Conservation (phyloP, 64 coral and sea anemone genomes). For the Dendrophyllia cribrosa region DNA sequence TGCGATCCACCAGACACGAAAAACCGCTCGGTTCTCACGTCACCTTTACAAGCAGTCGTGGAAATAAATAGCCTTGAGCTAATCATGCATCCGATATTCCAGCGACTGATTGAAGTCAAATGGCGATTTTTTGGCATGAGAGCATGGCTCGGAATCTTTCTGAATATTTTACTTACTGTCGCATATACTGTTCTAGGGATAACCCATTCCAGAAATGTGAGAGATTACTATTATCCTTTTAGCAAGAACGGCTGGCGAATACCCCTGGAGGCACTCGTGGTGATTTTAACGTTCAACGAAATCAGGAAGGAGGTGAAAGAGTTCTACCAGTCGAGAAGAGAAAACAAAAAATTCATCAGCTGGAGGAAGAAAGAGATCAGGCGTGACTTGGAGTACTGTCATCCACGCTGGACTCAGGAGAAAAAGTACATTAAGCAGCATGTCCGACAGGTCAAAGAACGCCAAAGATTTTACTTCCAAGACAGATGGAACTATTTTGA, state of each 20-base stretch:
- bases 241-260: slow-evolving; percentile 69
- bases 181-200: slow-evolving; percentile 31
- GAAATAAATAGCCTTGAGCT: slow-evolving; percentile 36
- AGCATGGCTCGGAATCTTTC: slow-evolving; percentile 37
- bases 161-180: slow-evolving; percentile 35
- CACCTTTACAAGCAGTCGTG: slow-evolving; percentile 36
- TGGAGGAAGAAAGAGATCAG: slow-evolving; percentile 67
- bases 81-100: slow-evolving; percentile 53
- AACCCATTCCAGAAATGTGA: not conserved
- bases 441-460: slow-evolving; percentile 40
- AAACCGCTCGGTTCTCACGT: not conserved
- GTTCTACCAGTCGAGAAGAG: slow-evolving; percentile 54
- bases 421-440: slow-evolving; percentile 58
- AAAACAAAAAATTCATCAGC: slow-evolving; percentile 53
- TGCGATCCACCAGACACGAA: slow-evolving; percentile 23
- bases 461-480: slow-evolving; percentile 59
- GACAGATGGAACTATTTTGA: slow-evolving; percentile 86
- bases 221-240: slow-evolving; percentile 24
- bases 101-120: slow-evolving; percentile 49
- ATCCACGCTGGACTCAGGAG: slow-evolving; percentile 85
- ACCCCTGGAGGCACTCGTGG: slow-evolving; percentile 65
- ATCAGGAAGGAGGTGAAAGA: slow-evolving; percentile 82
- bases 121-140: slow-evolving; percentile 26
- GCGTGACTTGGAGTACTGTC: slow-evolving; percentile 70
- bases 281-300: slow-evolving; percentile 81